A percentile compares a stretch with the other conserved stretches of the same genome.
Conservation (phyloP, 2,888 invertebrate species). For the Leptura quadrifasciata region DNA sequence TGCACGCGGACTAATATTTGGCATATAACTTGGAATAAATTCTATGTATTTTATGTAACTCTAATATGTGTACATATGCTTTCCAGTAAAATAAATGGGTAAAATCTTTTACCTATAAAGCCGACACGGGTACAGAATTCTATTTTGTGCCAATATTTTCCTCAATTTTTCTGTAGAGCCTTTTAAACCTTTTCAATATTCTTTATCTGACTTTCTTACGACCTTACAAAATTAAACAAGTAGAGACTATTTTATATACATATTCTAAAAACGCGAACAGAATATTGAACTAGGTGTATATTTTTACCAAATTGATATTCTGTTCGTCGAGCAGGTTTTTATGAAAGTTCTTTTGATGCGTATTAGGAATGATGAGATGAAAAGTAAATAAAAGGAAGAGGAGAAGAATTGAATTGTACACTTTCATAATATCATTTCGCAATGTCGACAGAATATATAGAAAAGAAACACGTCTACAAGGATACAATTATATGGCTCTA, state of each 20-base stretch:
- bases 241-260: constrained; percentile 48
- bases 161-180: constrained; percentile 16
- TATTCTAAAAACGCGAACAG: constrained; percentile 41
- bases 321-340: constrained; percentile 36
- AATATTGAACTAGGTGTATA: constrained; percentile 41
- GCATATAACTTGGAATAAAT: not conserved
- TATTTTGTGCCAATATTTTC: constrained; percentile 12
- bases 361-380: constrained; percentile 38
- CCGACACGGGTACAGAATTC: not conserved
- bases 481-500: not conserved
- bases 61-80: not conserved
- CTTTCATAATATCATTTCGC: constrained; percentile 8
- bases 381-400: constrained; percentile 30
- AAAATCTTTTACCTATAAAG: not conserved
- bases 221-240: constrained; percentile 44
- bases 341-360: constrained; percentile 37
- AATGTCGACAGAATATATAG: not conserved
- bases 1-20: no score
- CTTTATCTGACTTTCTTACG: constrained; percentile 33
- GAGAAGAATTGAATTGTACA: constrained; percentile 20
- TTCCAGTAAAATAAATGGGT: not conserved
- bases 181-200: constrained; percentile 40
- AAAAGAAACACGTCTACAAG: not conserved
- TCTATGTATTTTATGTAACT: not conserved
- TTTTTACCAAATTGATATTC: constrained; percentile 48